Conservation (phyloP, 2,113 vertebrate species). For the Heliornis fulica region DNA sequence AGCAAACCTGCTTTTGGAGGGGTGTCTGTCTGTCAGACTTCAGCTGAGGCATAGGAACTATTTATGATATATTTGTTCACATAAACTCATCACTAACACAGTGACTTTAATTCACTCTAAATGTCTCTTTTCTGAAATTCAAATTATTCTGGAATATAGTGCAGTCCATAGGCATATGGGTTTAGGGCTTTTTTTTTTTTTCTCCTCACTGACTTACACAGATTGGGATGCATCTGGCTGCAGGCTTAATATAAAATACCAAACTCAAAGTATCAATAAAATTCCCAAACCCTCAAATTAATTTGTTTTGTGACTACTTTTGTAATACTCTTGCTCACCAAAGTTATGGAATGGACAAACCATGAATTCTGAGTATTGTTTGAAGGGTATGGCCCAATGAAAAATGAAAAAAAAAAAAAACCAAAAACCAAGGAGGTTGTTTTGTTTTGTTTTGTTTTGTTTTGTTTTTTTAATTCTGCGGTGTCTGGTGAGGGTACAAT, state of each 20-base stretch:
- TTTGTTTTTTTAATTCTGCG: too few species aligned
- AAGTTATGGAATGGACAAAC: background rate
- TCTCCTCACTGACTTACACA: background rate
- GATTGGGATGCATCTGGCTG: background rate
- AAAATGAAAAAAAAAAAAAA: background rate
- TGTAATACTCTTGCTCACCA: background rate
- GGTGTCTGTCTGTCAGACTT: background rate
- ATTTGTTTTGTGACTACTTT: background rate
- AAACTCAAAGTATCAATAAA: background rate
- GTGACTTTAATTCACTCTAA: background rate
- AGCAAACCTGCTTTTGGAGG: background rate
- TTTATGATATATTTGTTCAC: background rate
- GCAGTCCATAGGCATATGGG: background rate
- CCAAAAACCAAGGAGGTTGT: too few species aligned
- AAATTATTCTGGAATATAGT: background rate
- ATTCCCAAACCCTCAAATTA: background rate
- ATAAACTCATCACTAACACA: background rate
- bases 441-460: accelerated
- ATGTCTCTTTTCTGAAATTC: background rate
- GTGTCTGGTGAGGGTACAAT: background rate
- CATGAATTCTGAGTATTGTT: background rate
- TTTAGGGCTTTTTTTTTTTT: background rate
- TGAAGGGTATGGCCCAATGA: background rate
- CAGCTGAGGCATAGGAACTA: background rate
- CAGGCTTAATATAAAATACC: background rate